Base-by-base conservation (phyloP, 2,797 vertebrate genomes). In the Acridotheres tristis region DNA sequence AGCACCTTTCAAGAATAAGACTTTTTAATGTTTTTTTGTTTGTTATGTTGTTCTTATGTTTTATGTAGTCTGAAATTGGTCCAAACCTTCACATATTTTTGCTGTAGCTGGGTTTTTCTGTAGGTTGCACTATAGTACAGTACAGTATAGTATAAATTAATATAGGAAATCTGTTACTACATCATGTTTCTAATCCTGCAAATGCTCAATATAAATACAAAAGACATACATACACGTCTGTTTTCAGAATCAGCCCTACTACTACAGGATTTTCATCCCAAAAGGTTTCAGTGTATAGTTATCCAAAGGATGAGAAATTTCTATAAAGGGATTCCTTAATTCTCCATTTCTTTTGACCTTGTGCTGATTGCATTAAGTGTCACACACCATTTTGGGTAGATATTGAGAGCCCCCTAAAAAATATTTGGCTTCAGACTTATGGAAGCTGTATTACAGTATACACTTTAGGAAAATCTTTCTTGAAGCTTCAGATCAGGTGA, bases 211-310 rank as follows among this genome's bases (percentile, higher is more conserved):
- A 36, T 55, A 23, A 69, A 63, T 34, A 48, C 45, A 61, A 93
- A 13, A 2, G 3, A 16, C 42, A 19, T 26, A 20, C 0, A 2
- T 76, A 29, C 11, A 26, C 1, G 2, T 32, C 16, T 66, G 5
- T 68, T 63, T 73, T 55, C 16, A 90, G 65, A 73, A 74, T 47
- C 43, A 90, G n/a, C 42, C 18, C n/a, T 88, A 62, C 25, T 25
- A 51, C 38, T 48, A 22, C 13, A 63, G 26, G 13, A 26, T 80
- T 73, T 79, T 77, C 16, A 54, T 71, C 32, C 26, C 50, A 40
- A 76, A 80, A 62, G 3, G 6, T 29, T 77, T 43, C 40, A 67
- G 8, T 47, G 13, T 34, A 10, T 34, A 40, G 18, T 54, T 88
- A 59, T 26, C 11, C 55, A 67, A 73, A 79, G 22, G 5, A 85